phyloP scores from a whole-genome alignment of 2,113 vertebrate species.

The Chrysemys picta region DNA sequence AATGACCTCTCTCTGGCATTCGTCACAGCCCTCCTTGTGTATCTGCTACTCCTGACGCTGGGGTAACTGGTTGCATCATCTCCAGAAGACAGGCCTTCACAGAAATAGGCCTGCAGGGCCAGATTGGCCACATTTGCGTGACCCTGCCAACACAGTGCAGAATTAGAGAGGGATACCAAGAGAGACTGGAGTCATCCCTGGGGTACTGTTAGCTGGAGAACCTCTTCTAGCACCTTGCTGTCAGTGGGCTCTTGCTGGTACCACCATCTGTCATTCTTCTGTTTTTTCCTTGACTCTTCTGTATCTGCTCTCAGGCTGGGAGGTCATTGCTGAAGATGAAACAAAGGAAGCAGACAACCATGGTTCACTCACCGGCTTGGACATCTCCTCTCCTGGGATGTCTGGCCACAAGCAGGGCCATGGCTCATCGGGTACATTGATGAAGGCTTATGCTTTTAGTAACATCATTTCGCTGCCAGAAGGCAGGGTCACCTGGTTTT shows the following conservation, averaged over 20 bases:
- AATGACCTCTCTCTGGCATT: neutral
- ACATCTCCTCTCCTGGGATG: constrained; percentile 84
- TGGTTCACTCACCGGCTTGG: constrained; percentile 82
- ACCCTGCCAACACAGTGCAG: neutral
- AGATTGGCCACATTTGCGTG: neutral
- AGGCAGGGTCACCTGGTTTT: neutral
- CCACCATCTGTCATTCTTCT: neutral
- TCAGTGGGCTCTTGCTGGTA: neutral
- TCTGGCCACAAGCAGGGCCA: constrained; percentile 84
- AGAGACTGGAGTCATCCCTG: neutral
- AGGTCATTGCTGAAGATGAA: constrained; percentile 92
- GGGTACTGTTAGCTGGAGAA: neutral
- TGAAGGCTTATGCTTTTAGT: neutral
- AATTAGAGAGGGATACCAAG: neutral
- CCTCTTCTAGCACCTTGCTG: neutral
- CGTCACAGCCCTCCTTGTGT: neutral
- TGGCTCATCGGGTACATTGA: constrained; percentile 82
- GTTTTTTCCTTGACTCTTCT: constrained; percentile 79
- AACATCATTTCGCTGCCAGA: neutral
- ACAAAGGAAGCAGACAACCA: constrained; percentile 90
- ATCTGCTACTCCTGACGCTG: neutral
- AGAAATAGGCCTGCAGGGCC: neutral
- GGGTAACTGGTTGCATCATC: neutral
- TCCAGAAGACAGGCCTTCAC: neutral
- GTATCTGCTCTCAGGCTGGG: constrained; percentile 85